Evolutionary conservation across 2,888 invertebrate genomes (phyloP).

Genomic region (Trichacis sp.): DNA sequence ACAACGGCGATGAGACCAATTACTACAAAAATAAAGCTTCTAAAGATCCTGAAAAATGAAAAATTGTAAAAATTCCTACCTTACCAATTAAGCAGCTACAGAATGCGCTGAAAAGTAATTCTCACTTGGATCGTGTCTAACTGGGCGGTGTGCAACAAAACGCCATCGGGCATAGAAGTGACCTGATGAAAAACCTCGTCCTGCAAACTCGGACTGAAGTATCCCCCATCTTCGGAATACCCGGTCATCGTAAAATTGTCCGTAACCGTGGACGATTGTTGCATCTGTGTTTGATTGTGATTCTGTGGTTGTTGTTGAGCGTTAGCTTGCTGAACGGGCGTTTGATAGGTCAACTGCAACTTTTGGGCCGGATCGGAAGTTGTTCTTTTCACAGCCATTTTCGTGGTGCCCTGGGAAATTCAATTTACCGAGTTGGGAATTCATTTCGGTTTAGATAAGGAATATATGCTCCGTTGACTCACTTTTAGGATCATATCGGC

Average conservation of each 20-base stretch:
- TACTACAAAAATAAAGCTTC: too few relatives aligned
- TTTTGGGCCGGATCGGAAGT: constrained; percentile 81
- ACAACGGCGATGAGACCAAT: too few relatives aligned
- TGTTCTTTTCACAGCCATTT: constrained; percentile 78
- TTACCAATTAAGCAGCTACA: too few relatives aligned
- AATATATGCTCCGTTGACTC: too few relatives aligned
- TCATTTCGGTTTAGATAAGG: too few relatives aligned
- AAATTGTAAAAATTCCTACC: too few relatives aligned
- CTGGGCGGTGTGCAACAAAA: constrained; percentile 78
- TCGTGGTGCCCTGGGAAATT: constrained; percentile 68
- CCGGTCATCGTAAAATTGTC: constrained; percentile 66
- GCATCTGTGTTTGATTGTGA: constrained; percentile 48
- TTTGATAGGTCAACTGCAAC: constrained; percentile 70
- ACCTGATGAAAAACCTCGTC: constrained; percentile 84
- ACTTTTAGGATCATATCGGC: constrained; percentile 81
- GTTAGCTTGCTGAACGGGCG: constrained; percentile 47
- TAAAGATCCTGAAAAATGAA: too few relatives aligned
- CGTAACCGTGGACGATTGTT: constrained; percentile 56
- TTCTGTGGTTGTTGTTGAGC: constrained; percentile 59
- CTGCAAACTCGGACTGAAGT: constrained; percentile 70
- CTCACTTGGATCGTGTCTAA: constrained; percentile 69
- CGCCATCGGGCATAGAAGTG: constrained; percentile 74
- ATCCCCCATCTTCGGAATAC: constrained; percentile 67
- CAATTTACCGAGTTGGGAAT: neutral
- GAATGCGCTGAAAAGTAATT: too few relatives aligned